A percentile compares a stretch with the other conserved stretches of the same genome.
Evolutionary conservation across 2,888 invertebrate species (phyloP).

Genomic region (Acleris literana): DNA sequence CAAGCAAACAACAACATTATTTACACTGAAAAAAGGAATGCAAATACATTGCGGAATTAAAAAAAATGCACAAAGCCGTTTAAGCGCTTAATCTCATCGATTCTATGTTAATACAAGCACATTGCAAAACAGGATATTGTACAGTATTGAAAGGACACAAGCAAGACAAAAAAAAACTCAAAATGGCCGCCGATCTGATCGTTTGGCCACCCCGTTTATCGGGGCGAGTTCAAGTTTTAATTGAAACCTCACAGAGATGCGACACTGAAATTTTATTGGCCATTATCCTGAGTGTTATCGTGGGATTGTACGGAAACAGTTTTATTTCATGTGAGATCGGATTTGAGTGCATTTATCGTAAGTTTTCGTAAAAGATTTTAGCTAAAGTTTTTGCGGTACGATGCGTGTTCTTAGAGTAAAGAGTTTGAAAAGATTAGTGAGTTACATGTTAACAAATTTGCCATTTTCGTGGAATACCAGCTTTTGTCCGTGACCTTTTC

Average conservation of each 20-base stretch:
- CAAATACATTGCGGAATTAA: too few species aligned
- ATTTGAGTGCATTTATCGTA: neutral
- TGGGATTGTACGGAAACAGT: slow-evolving; percentile 20
- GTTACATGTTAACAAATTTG: too few species aligned
- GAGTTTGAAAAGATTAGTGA: too few species aligned
- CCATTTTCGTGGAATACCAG: too few species aligned
- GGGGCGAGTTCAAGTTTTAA: slow-evolving; percentile 38
- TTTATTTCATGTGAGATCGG: slow-evolving; percentile 14
- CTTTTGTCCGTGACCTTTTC: too few species aligned
- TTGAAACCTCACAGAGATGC: slow-evolving; percentile 37
- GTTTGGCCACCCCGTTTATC: slow-evolving; percentile 26
- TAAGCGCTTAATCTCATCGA: too few species aligned
- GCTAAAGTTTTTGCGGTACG: too few species aligned
- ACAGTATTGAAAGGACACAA: neutral
- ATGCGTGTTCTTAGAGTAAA: too few species aligned
- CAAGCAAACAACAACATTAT: too few species aligned
- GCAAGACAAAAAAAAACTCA: slow-evolving; percentile 1
- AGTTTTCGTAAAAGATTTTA: too few species aligned
- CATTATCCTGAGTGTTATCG: slow-evolving; percentile 37
- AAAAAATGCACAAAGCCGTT: too few species aligned
- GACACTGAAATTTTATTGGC: slow-evolving; percentile 38
- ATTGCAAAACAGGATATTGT: neutral
- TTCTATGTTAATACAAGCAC: neutral
- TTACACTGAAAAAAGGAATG: too few species aligned
- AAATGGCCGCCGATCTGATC: slow-evolving; percentile 15